phyloP scores from a whole-genome alignment of 2,113 vertebrate species.

The Prinia subflava region DNA sequence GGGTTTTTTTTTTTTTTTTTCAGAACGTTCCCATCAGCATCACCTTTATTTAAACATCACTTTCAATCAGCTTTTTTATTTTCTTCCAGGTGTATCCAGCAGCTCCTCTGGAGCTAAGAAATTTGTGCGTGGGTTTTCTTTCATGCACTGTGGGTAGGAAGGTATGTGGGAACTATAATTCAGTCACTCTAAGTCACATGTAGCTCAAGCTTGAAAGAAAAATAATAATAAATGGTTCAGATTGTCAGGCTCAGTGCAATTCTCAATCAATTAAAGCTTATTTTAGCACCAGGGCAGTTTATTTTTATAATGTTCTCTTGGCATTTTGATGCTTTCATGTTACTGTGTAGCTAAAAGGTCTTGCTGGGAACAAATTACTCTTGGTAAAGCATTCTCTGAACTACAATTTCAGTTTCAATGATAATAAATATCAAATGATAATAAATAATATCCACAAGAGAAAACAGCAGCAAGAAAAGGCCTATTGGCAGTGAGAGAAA shows the following conservation, averaged over 20 bases:
- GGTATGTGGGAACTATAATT: conserved; percentile 32
- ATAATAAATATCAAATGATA: background rate
- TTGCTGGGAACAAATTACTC: conserved; percentile 30
- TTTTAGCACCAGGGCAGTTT: conserved; percentile 47
- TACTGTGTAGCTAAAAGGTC: conserved; percentile 6
- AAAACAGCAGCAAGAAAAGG: background rate
- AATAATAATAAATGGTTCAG: conserved; percentile 40
- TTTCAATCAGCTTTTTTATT: background rate
- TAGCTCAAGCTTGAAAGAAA: conserved; percentile 46
- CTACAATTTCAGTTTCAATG: background rate
- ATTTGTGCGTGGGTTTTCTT: background rate
- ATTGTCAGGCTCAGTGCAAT: conserved; percentile 32
- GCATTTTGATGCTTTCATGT: conserved; percentile 23
- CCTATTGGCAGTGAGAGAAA: background rate
- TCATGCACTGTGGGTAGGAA: background rate
- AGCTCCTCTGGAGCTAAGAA: background rate
- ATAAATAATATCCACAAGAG: background rate
- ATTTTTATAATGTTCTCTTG: conserved; percentile 34
- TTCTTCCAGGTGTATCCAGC: conserved; percentile 18
- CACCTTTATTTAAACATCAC: background rate
- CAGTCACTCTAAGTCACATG: conserved; percentile 46
- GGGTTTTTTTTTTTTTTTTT: background rate
- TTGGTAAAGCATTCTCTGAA: background rate
- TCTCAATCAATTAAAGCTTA: conserved; percentile 61
- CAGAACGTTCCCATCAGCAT: background rate